Base-by-base conservation (phyloP, 2,888 invertebrate genomes). In the Lasioglossum pauxillum region DNA sequence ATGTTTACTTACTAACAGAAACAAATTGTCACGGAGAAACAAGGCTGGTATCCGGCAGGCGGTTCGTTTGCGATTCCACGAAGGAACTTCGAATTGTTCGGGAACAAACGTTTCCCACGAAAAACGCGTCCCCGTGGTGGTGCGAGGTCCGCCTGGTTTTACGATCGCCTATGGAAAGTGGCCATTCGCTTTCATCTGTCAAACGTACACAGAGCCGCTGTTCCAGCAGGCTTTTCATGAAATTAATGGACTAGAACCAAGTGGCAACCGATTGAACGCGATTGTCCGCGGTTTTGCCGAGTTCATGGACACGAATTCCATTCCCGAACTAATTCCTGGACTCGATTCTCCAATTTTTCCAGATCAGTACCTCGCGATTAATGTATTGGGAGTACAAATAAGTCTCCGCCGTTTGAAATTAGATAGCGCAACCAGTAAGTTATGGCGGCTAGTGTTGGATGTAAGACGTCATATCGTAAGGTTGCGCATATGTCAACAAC, bases 131-230 rank as follows among this genome's bases (percentile, higher is more conserved):
- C 49, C 35, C n/a, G 8, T 41, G 67, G 64, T 57, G 57, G 78
- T 35, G 31, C 23, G 53, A 73, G 35, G 60, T 83, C 60, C 35
- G 75, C n/a, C 35, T 12, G 46, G 53, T 86, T 90, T 90, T 88
- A 88, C 83, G 88, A 85, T 84, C 67, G 74, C 38, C 35, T 78
- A 77, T 90, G 89, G 90, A 90, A 90, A 90, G 90, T 84, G 71
- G 35, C 49, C 71, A 38, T 77, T 67, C 76, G 75, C 84, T 90
- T 89, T 90, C 85, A 72, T 90, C 78, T 77, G 80, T 78, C 75
- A 75, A 46, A 72, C 57, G 44, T 77, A 60, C 81, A 84, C 72
- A 73, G 23, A 67, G 49, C 67, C 35, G 38, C 57, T 12, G 10
- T 79, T 81, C 44, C 31, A 16, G 5, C 31, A 64, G 60, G 31